These are phyloP conservation scores for Nipponacmea schrenckii DNA, from an alignment of 2,888 invertebrate species.

Conservation along the genomic window DNA sequence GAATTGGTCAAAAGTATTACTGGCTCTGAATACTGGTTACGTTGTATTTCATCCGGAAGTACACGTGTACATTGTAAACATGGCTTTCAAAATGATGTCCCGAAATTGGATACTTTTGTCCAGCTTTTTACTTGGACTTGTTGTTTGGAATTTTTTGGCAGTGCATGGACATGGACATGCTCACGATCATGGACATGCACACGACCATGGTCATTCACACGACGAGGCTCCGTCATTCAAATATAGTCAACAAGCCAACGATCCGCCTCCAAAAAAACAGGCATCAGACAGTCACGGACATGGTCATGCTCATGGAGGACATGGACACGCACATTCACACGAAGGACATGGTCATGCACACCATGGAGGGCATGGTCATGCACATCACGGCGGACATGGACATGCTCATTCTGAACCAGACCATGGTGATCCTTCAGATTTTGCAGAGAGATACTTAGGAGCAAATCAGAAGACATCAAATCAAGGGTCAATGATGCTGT, in stretches of 20 bases:
- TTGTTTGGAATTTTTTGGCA: slow-evolving; percentile 13
- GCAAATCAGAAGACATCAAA: slow-evolving; percentile 45
- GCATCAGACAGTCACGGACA: slow-evolving; percentile 39
- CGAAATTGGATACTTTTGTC: slow-evolving; percentile 9
- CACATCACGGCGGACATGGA: slow-evolving; percentile 71
- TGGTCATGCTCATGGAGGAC: slow-evolving; percentile 70
- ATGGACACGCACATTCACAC: slow-evolving; percentile 69
- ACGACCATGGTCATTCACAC: slow-evolving; percentile 53
- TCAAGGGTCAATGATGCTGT: slow-evolving; percentile 68
- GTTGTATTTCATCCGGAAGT: slow-evolving; percentile 7
- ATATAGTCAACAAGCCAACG: slow-evolving; percentile 82
- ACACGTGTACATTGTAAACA: slow-evolving; percentile 17
- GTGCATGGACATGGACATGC: slow-evolving; percentile 13
- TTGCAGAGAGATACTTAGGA: not conserved
- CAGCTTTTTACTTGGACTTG: slow-evolving; percentile 8
- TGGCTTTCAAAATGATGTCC: slow-evolving; percentile 14
- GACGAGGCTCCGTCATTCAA: slow-evolving; percentile 80
- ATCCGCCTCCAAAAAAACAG: slow-evolving; percentile 21
- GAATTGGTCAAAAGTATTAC: too few relatives aligned
- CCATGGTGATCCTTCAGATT: slow-evolving; percentile 21
- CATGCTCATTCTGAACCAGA: slow-evolving; percentile 38
- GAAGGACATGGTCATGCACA: slow-evolving; percentile 30
- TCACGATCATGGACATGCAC: slow-evolving; percentile 32
- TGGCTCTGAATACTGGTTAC: too few relatives aligned
- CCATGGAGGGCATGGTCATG: slow-evolving; percentile 24